A percentile compares a stretch with the other conserved stretches of the same genome.
Conservation (phyloP, 2,113 vertebrate genomes). For the Phasianus colchicus region DNA sequence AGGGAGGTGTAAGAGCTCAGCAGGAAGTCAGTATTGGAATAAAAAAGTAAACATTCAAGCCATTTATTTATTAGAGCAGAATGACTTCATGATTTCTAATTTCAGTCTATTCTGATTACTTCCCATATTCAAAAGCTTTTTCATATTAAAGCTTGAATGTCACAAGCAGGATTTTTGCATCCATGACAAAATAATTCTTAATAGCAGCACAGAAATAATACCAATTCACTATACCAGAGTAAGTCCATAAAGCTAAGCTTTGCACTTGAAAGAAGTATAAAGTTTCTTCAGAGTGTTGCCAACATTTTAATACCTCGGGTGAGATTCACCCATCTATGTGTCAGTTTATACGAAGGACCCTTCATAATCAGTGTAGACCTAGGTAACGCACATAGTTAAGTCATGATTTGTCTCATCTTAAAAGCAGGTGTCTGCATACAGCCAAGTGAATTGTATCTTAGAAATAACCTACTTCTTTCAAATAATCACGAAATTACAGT, state of each 20-base stretch:
- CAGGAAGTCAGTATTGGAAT: neutral
- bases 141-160: neutral
- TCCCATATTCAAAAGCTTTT: neutral
- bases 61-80: neutral
- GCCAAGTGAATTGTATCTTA: neutral
- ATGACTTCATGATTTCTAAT: neutral
- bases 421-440: neutral
- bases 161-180: neutral
- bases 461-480: neutral
- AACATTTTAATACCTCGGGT: neutral
- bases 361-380: neutral
- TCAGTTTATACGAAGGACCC: neutral
- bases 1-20: neutral
- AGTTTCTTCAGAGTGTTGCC: neutral
- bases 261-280: neutral
- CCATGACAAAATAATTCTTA: neutral
- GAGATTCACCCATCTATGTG: neutral
- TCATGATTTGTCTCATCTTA: neutral
- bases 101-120: neutral
- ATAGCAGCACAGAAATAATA: neutral
- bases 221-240: neutral
- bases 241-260: neutral
- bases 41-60: neutral
- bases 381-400: neutral
- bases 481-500: neutral